Evolutionary conservation across 1,140 invertebrate genomes (phyloP).

Genomic region (Caenorhabditis inopinata): DNA sequence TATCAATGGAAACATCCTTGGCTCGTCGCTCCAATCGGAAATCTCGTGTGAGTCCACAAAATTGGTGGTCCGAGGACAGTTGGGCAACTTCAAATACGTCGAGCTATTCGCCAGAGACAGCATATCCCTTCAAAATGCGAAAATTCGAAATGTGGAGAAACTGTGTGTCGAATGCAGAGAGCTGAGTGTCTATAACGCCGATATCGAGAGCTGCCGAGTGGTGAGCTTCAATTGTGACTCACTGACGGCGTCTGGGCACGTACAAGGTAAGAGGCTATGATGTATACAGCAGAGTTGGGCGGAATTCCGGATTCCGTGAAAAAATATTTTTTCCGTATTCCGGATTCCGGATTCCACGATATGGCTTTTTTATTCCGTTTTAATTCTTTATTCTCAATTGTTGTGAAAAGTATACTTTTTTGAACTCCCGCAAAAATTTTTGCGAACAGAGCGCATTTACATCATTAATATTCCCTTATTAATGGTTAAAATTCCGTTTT

Average conservation of each 20-base stretch:
- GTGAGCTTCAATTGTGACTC: slow-evolving; percentile 15
- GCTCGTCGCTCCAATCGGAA: slow-evolving; percentile 4
- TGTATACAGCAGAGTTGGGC: no score
- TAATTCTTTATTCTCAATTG: no score
- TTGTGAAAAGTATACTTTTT: no score
- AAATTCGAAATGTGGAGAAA: not conserved
- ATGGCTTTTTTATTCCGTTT: no score
- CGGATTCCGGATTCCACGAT: no score
- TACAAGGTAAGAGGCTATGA: not conserved
- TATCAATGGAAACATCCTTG: slow-evolving; percentile 11
- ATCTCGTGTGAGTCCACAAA: not conserved
- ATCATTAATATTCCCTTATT: no score
- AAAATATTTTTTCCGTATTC: no score
- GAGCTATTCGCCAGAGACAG: slow-evolving; percentile 26
- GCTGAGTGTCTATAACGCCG: not conserved
- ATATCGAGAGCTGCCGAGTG: not conserved
- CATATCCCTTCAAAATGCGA: slow-evolving; percentile 1
- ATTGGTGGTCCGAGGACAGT: not conserved
- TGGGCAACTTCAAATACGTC: slow-evolving; percentile 32
- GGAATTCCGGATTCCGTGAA: no score
- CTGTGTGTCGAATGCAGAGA: slow-evolving; percentile 5
- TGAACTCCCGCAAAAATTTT: no score
- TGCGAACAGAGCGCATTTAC: no score
- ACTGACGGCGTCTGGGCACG: not conserved
- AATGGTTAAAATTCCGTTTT: no score